Base-by-base conservation (phyloP, 2,888 invertebrate species). In the Crematogaster levior region DNA sequence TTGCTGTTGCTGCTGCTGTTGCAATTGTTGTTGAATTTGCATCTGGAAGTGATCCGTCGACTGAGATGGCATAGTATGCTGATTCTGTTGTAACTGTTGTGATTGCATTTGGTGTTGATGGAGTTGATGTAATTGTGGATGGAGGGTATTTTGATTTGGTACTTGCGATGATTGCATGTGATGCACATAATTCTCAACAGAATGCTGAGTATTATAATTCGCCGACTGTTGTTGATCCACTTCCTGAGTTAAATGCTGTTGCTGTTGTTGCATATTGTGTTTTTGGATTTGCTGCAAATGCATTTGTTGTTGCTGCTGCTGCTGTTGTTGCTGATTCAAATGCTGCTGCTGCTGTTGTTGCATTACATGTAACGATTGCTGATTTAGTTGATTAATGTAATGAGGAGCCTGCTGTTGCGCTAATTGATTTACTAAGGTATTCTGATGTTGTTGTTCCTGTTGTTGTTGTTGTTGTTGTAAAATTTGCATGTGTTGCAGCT, bases 1-100 rank as follows among this genome's bases (percentile, higher is more conserved):
- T 80, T 91, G 91, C 95, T 96, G 91, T 95, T 96, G 93, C 72
- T 96, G 95, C 91, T 95, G 94, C 93, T 95, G 93, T 77, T 93
- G 90, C 18, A 92, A 90, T 56, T 92, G 90, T 30, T 92, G 93
- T 21, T 92, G 95, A 89, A 96, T 94, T 92, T 91, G 91, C 90
- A 91, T 90, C 72, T 92, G 92, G 74, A 91, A 92, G 27, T 89
- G 91, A 70, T 92, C 92, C 5, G 89, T 80, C 27, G 88, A 66
- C 46, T 92, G 91, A 5, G 84, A 63, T 53, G 92, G 92, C 86
- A 91, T 82, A 61, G 90, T 74, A 40, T 93, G 93, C 21, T 93
- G 93, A 85, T 90, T 90, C 5, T 88, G 74, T 74, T 91, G 90
- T 70, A 92, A 91, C 40, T 93, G 93, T 9, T 86, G 88, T 9